Evolutionary conservation across 2,113 vertebrate genomes (phyloP).

Genomic region (Phaethon lepturus): DNA sequence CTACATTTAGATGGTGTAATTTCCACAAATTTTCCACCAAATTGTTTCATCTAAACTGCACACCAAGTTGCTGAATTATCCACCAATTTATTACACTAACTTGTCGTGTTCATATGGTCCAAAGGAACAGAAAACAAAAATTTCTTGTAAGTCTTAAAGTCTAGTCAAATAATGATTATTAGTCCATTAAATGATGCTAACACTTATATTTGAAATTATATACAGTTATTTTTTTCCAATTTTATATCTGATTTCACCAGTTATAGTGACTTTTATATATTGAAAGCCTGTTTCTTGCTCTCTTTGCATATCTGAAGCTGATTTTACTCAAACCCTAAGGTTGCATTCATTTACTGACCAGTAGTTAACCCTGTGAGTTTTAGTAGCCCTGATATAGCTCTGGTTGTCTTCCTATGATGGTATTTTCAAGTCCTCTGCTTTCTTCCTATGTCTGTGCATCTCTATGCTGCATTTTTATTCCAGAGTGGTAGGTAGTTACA

Average conservation of each 20-base stretch:
- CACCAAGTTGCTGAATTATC: neutral
- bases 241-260: neutral
- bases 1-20: neutral
- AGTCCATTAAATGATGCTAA: neutral
- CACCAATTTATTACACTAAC: neutral
- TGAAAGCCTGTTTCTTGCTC: neutral
- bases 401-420: fast-evolving
- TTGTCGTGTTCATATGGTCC: neutral
- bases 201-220: neutral
- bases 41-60: neutral
- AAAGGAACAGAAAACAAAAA: neutral
- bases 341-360: neutral
- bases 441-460: neutral
- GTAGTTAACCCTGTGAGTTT: neutral
- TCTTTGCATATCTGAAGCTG: neutral
- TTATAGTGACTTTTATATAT: neutral
- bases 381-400: neutral
- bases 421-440: neutral
- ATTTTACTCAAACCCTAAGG: fast-evolving
- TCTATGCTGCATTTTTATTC: neutral
- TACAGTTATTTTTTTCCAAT: neutral
- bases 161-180: neutral
- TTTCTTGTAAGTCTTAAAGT: neutral
- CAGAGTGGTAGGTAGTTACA: neutral
- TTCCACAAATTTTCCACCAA: neutral